These are phyloP conservation scores for Pectinophora gossypiella DNA, from an alignment of 1,140 invertebrate genomes.

Conservation along the genomic window DNA sequence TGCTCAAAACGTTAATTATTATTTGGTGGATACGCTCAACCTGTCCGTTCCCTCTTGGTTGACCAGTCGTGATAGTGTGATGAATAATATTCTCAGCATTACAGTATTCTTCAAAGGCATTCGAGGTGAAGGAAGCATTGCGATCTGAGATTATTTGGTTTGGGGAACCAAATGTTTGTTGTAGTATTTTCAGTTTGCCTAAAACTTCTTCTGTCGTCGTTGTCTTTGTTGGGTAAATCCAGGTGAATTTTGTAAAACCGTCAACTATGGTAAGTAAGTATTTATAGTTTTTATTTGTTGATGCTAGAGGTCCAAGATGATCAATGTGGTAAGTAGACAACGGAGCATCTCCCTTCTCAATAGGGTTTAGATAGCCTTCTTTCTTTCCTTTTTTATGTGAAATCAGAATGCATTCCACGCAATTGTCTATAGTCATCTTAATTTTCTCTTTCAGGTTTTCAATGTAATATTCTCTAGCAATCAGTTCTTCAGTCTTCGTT, in stretches of 20 bases:
- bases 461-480: too few species aligned
- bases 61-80: constrained; percentile 11
- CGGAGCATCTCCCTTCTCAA: constrained; percentile 29
- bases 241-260: constrained; percentile 31
- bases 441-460: constrained; percentile 26
- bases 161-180: constrained; percentile 2
- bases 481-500: too few species aligned
- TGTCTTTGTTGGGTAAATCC: constrained; percentile 31
- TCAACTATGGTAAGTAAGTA: constrained; percentile 30
- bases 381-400: too few species aligned
- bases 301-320: constrained; percentile 45
- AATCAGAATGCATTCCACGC: constrained; percentile 33
- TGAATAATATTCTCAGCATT: background rate
- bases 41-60: too few species aligned
- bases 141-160: background rate
- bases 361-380: constrained; percentile 26
- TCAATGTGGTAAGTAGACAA: constrained; percentile 43
- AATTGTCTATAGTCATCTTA: constrained; percentile 28
- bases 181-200: constrained; percentile 22
- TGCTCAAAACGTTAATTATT: constrained; percentile 15
- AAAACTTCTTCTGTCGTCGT: constrained; percentile 24
- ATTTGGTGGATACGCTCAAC: too few species aligned
- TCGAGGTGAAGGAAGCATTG: background rate
- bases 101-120: background rate
- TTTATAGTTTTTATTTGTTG: constrained; percentile 33